Evolutionary conservation across 2,113 vertebrate genomes (phyloP).

Genomic region (Aptenodytes forsteri): DNA sequence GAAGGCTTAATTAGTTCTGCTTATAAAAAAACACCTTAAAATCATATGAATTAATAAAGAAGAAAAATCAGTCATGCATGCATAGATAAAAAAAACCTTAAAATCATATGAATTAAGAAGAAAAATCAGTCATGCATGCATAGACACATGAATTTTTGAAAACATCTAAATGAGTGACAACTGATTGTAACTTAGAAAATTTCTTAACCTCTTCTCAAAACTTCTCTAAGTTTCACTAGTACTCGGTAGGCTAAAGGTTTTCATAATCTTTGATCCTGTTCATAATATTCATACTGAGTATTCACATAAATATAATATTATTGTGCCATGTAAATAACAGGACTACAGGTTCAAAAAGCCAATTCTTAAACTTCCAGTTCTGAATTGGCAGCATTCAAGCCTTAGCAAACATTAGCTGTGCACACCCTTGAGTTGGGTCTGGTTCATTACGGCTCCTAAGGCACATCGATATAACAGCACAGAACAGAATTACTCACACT

Average conservation of each 20-base stretch:
- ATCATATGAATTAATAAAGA: neutral
- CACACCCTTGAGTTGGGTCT: neutral
- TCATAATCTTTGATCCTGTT: neutral
- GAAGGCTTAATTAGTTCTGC: neutral
- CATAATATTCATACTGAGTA: neutral
- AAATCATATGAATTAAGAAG: neutral
- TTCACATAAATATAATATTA: neutral
- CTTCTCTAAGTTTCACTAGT: neutral
- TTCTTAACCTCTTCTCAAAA: neutral
- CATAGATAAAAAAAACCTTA: neutral
- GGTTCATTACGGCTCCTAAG: neutral
- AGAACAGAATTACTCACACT: neutral
- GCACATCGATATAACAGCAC: fast-evolving
- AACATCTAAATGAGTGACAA: neutral
- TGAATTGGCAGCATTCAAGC: neutral
- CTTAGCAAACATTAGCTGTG: neutral
- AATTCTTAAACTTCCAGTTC: neutral
- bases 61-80: neutral
- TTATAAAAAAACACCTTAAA: neutral
- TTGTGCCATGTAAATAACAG: neutral
- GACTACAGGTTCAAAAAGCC: neutral
- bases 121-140: neutral
- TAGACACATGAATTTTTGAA: neutral
- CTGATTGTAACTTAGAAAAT: neutral
- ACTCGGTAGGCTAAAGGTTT: neutral